Base-by-base conservation (phyloP, 2,888 invertebrate genomes). In the Abrostola triplasia region DNA sequence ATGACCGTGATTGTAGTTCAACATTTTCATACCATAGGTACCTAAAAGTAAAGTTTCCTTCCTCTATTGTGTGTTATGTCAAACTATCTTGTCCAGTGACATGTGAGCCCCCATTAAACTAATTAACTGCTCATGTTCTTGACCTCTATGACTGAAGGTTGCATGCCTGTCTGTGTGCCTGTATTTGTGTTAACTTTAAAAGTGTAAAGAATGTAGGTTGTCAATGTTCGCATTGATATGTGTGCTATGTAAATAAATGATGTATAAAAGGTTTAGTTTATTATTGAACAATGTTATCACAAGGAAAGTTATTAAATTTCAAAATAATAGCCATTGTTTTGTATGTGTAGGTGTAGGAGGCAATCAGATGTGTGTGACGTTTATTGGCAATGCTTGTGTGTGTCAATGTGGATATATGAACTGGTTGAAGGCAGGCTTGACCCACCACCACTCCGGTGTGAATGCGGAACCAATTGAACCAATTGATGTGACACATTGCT, bases 401-500 rank as follows among this genome's bases (percentile, higher is more conserved):
- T 36, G 35, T 24, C 12, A 2, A 6, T 50, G 36, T 47, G 36
- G 52, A 13, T n/a, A 12, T 48, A 44, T 59, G 37, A n/a, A 10
- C 10, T 37, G 13, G 44, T 40, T 38, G 24, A 13, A n/a, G 13
- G 24, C 40, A 47, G 35, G 44, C 24, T 35, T 36, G 37, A 2
- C 35, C 37, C 10, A 0, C 40, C 53, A 41, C 0, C 12, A 52
- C 38, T 52, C 48, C 47, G 5, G 49, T 48, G 11, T 40, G 47
- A 50, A 74, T 40, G 37, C 51, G 56, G 55, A 72, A 64, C 49
- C 79, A 81, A 80, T 82, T 82, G 73, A 68, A 65, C 47, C 72
- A 82, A 84, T 84, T 83, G 78, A 74, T 49, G n/a, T 68, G 70
- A 61, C 60, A 63, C 56, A 61, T 55, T 53, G 49, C 41, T 65